Evolutionary conservation across 2,888 invertebrate genomes (phyloP).

Genomic region (Watsonalla cultraria): DNA sequence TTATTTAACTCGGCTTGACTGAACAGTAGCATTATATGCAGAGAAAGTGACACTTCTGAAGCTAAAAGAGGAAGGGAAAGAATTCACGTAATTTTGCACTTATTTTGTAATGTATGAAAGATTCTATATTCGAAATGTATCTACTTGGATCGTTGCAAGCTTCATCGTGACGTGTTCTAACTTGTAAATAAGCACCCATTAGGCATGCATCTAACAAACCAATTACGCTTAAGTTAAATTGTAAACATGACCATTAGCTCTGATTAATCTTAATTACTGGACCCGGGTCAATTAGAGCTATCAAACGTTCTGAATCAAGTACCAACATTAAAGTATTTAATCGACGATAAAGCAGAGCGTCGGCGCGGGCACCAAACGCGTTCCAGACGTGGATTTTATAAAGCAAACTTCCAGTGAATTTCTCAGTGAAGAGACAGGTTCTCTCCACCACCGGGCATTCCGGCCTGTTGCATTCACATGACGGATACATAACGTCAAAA

Average conservation of each 20-base stretch:
- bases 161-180: neutral
- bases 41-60: no score
- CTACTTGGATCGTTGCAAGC: no score
- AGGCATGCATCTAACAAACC: neutral
- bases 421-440: conserved; percentile 66
- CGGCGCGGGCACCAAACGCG: conserved; percentile 29
- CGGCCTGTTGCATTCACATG: conserved; percentile 39
- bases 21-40: no score
- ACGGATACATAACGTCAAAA: conserved; percentile 30
- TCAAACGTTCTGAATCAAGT: conserved; percentile 1
- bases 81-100: no score
- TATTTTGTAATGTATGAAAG: no score
- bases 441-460: conserved; percentile 62
- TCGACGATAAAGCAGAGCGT: conserved; percentile 32
- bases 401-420: conserved; percentile 56
- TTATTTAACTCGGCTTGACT: no score
- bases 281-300: conserved; percentile 2
- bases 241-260: neutral
- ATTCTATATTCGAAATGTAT: no score
- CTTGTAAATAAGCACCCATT: neutral
- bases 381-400: conserved; percentile 59
- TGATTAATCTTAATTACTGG: neutral
- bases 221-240: neutral
- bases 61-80: no score
- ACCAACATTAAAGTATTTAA: conserved; percentile 19